Percentiles rank a stretch among this genome's conserved stretches.
phyloP scores from a whole-genome alignment of 2,888 invertebrate genomes.

The Limnephilus auricula region DNA sequence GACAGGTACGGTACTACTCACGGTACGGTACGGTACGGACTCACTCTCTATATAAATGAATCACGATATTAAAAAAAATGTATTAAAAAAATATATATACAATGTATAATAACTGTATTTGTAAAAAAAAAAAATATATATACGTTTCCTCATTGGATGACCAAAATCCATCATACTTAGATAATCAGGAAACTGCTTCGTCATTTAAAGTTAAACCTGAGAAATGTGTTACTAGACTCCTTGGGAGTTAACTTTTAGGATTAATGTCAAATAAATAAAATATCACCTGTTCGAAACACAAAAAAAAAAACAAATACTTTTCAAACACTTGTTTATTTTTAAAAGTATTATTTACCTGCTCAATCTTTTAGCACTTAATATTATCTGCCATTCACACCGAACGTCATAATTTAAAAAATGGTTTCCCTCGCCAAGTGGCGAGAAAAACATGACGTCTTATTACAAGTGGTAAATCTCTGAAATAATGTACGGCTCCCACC shows the following conservation, averaged over 20 bases:
- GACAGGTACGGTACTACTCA: too few relatives aligned
- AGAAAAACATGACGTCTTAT: slow-evolving; percentile 13
- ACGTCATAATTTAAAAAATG: slow-evolving; percentile 26
- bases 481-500: slow-evolving; percentile 35
- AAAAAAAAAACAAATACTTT: not conserved
- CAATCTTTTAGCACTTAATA: slow-evolving; percentile 18
- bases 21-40: too few relatives aligned
- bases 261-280: not conserved
- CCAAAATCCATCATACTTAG: too few relatives aligned
- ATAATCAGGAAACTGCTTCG: too few relatives aligned
- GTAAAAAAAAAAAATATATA: too few relatives aligned
- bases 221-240: not conserved
- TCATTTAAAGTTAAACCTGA: not conserved
- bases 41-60: too few relatives aligned
- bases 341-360: not conserved
- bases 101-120: too few relatives aligned
- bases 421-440: not conserved
- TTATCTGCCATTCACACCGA: slow-evolving; percentile 13
- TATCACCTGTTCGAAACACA: not conserved
- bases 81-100: too few relatives aligned
- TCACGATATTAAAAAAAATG: too few relatives aligned
- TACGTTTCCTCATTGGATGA: too few relatives aligned
- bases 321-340: not conserved
- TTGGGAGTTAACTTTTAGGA: not conserved
- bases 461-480: slow-evolving; percentile 39